These are phyloP conservation scores for Corythornis vintsioides DNA, from an alignment of 2,113 vertebrate species.

Conservation along the genomic window DNA sequence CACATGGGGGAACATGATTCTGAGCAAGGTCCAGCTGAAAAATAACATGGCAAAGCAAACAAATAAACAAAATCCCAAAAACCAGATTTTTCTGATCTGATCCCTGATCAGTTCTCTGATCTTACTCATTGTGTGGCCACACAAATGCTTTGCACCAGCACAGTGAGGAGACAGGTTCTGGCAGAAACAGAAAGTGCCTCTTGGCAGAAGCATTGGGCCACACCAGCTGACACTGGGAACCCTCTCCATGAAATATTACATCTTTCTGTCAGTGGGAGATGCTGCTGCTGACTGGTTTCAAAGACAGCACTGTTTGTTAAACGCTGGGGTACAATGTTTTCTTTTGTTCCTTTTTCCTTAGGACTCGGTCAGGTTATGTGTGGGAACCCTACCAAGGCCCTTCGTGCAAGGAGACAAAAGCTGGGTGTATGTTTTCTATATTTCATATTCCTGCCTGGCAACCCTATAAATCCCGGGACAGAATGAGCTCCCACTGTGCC, in stretches of 20 bases:
- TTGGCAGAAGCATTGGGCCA: background rate
- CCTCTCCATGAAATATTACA: background rate
- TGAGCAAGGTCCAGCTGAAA: background rate
- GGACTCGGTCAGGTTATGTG: conserved; percentile 86
- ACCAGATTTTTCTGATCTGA: background rate
- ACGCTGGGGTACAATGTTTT: background rate
- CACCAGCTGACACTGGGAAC: background rate
- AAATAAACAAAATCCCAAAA: accelerated
- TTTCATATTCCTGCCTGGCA: background rate
- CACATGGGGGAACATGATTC: background rate
- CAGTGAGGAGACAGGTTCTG: background rate
- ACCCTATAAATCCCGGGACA: background rate
- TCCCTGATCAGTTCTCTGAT: background rate
- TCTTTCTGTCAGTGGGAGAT: background rate
- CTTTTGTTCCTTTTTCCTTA: conserved; percentile 66
- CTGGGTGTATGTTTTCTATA: conserved; percentile 75
- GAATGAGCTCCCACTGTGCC: background rate
- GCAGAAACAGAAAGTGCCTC: background rate
- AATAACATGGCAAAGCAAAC: background rate
- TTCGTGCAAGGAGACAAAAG: conserved; percentile 81
- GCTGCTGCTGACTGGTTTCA: background rate
- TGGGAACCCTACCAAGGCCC: conserved; percentile 89
- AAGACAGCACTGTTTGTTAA: background rate
- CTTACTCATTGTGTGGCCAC: background rate
- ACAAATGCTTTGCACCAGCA: background rate